phyloP scores from a whole-genome alignment of 2,888 invertebrate species.

The Machimus atricapillus region DNA sequence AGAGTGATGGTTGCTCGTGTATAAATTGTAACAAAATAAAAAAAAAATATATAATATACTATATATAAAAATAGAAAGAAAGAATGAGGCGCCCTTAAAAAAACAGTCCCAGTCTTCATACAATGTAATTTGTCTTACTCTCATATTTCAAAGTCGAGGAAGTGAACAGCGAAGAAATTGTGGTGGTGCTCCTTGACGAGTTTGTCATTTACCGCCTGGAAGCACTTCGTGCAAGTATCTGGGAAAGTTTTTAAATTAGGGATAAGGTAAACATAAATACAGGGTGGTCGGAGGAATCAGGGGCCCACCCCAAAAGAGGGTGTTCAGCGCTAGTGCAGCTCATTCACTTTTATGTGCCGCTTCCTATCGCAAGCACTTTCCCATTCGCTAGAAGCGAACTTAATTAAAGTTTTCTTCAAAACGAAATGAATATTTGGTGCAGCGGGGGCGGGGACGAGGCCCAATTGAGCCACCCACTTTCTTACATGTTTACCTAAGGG shows the following conservation, averaged over 20 bases:
- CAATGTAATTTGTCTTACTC: conserved; percentile 23
- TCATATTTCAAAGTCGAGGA: conserved; percentile 9
- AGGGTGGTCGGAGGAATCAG: background rate
- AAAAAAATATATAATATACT: background rate
- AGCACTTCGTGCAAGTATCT: background rate
- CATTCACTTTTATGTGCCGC: conserved; percentile 9
- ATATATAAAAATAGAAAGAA: background rate
- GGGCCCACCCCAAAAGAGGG: background rate
- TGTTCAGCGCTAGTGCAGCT: background rate
- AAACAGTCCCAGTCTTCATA: background rate
- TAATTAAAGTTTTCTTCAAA: conserved; percentile 29
- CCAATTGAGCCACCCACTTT: background rate
- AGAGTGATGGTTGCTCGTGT: background rate
- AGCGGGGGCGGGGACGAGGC: background rate
- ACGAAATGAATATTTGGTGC: conserved; percentile 29
- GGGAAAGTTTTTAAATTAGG: conserved; percentile 19
- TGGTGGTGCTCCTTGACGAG: conserved; percentile 2
- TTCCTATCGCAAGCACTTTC: background rate
- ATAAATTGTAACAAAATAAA: background rate
- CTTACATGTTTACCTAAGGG: background rate
- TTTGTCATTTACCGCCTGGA: conserved; percentile 27
- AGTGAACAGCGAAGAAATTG: conserved; percentile 17
- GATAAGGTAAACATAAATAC: conserved; percentile 21
- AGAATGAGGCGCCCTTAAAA: background rate
- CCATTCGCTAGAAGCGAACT: background rate